A percentile compares a stretch with the other conserved stretches of the same genome.
phyloP scores from a whole-genome alignment of 2,888 invertebrate species.

The Drosophila rubida region DNA sequence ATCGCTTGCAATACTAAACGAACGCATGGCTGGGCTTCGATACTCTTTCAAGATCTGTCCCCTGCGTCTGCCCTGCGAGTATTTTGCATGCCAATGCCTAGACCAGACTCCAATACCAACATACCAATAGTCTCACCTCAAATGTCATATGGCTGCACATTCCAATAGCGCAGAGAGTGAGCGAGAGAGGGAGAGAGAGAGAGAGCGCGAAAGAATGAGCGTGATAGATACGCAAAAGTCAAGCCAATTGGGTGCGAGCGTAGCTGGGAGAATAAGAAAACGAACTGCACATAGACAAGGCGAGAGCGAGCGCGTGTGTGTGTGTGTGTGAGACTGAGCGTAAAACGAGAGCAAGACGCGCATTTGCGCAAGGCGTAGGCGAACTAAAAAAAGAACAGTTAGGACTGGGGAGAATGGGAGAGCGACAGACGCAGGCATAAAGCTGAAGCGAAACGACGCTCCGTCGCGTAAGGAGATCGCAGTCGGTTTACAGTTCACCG shows the following conservation, averaged over 20 bases:
- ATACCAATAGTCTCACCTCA: slow-evolving; percentile 5
- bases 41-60: slow-evolving; percentile 14
- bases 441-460: slow-evolving; percentile 46
- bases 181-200: slow-evolving; percentile 11
- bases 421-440: slow-evolving; percentile 9
- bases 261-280: slow-evolving; percentile 28
- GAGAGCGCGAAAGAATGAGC: slow-evolving; percentile 11
- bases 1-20: slow-evolving; percentile 19
- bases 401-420: background rate
- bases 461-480: slow-evolving; percentile 15
- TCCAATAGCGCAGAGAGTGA: slow-evolving; percentile 14
- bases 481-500: slow-evolving; percentile 68
- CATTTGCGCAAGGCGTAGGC: slow-evolving; percentile 73
- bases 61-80: background rate
- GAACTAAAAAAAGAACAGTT: slow-evolving; percentile 63
- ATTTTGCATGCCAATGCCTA: slow-evolving; percentile 28
- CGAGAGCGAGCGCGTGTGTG: background rate
- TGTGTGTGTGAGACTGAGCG: slow-evolving; percentile 32
- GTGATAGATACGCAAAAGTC: background rate
- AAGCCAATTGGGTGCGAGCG: slow-evolving; percentile 40
- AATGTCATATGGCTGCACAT: slow-evolving; percentile 24
- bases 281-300: background rate
- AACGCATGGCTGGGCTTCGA: slow-evolving; percentile 11
- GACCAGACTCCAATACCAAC: slow-evolving; percentile 39
- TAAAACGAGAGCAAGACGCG: slow-evolving; percentile 23